Evolutionary conservation across 2,797 vertebrate genomes (phyloP).

Genomic region (Nasua narica): DNA sequence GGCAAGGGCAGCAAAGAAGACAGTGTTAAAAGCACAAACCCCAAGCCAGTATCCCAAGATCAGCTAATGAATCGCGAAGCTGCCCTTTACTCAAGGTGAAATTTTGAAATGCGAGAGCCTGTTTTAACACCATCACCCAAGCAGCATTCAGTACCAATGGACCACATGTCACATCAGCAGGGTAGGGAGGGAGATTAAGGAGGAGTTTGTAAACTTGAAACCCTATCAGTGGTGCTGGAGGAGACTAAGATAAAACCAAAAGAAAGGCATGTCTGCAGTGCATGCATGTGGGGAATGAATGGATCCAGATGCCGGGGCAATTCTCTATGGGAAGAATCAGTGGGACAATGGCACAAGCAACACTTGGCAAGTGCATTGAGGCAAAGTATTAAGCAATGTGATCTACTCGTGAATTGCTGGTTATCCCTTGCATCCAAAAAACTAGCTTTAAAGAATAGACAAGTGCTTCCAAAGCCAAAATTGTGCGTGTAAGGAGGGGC

Average conservation of each 20-base stretch:
- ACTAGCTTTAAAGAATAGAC: background rate
- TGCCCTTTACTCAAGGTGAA: background rate
- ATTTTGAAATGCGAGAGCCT: background rate
- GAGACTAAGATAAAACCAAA: background rate
- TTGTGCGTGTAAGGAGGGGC: background rate
- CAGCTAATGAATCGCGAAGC: background rate
- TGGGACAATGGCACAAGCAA: background rate
- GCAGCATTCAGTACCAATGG: background rate
- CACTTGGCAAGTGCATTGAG: background rate
- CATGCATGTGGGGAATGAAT: background rate
- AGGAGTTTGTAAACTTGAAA: background rate
- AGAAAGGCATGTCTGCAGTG: background rate
- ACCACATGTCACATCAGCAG: background rate
- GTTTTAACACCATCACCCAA: background rate
- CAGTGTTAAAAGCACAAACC: background rate
- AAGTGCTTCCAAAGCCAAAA: background rate
- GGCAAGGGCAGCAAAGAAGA: background rate
- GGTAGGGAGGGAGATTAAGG: background rate
- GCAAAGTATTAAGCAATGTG: background rate
- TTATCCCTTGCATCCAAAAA: background rate
- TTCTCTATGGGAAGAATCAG: background rate
- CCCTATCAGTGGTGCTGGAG: background rate
- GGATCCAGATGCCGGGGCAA: background rate
- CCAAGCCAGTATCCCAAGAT: background rate
- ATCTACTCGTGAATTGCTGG: background rate